Conservation (phyloP, 2,888 invertebrate genomes). For the Macroteleia sp. region DNA sequence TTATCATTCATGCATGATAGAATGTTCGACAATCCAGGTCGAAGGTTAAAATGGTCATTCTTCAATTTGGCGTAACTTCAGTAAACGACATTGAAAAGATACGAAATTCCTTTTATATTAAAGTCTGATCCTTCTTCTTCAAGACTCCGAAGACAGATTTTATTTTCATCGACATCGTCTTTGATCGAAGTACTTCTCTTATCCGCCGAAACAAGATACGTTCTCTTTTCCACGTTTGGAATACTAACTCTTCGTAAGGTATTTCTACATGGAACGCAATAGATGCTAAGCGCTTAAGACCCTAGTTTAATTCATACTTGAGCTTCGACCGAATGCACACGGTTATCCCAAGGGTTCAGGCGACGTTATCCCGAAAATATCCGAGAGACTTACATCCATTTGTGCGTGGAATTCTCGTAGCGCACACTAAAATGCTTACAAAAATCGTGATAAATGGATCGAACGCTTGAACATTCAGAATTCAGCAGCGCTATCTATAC, state of each 20-base stretch:
- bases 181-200: not conserved
- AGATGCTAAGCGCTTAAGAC: slow-evolving; percentile 9
- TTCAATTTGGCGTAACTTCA: too few species aligned
- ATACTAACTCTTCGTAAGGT: slow-evolving; percentile 22
- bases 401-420: slow-evolving; percentile 13
- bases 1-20: too few species aligned
- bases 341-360: not conserved
- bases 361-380: slow-evolving; percentile 10
- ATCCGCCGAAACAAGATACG: too few species aligned
- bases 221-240: not conserved
- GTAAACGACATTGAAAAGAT: too few species aligned
- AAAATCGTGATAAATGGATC: slow-evolving; percentile 46
- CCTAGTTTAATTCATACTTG: slow-evolving; percentile 37
- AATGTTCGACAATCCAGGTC: too few species aligned
- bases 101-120: too few species aligned
- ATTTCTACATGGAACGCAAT: slow-evolving; percentile 6
- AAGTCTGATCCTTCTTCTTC: too few species aligned
- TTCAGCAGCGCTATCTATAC: slow-evolving; percentile 30
- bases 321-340: slow-evolving; percentile 22
- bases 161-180: not conserved
- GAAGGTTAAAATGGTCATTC: too few species aligned
- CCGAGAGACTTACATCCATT: slow-evolving; percentile 9
- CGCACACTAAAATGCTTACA: slow-evolving; percentile 26
- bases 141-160: too few species aligned
- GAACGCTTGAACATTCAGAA: slow-evolving; percentile 37